Base-by-base conservation (phyloP, 2,797 vertebrate species). In the Lithobates pipiens region DNA sequence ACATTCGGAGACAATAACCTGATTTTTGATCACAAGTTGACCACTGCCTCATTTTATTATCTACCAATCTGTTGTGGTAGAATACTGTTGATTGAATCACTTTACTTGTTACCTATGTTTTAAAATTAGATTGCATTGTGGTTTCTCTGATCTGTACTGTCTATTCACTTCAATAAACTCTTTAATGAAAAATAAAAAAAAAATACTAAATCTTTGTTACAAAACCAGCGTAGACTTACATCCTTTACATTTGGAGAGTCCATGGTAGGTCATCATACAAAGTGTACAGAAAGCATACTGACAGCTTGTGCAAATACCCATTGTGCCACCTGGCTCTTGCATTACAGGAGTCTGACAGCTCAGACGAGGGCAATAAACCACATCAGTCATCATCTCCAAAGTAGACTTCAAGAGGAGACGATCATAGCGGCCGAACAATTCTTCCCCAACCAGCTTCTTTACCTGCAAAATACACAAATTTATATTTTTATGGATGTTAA, bases 341-440 rank as follows among this genome's bases (percentile, higher is more conserved):
- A 99, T 97, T 3, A 99, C 98, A 0, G 98, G 95, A 0, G 96
- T 95, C 89, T 94, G 95, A 79, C 98, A 99, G 89, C 92, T 93
- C 0, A 92, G 94, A 3, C 97, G 97, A 2, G 98, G 98, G 77
- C 98, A 99, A 80, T 99, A 98, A 0, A 99, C 97, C 15, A 99
- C 96, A 0, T 99, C 98, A 0, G 97, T 96, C 98, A 99, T 99
- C 81, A 97, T 93, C 92, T 99, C 97, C 93, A 99, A 92, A 86
- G 91, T 97, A 10, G 96, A 98, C 93, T 99, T 96, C 80, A 99
- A 96, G 34, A 99, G 95, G 83, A 99, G 95, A 50, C 97, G 97
- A 88, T 99, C 98, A 0, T 99, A 99, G 27, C 97, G 97, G 0
- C 96, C 96, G 89, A 99, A 99, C 32, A 97, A 91, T 73, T 98